These are phyloP conservation scores for Ctenodactylus gundi DNA, from an alignment of 2,113 vertebrate species.

Conservation along the genomic window DNA sequence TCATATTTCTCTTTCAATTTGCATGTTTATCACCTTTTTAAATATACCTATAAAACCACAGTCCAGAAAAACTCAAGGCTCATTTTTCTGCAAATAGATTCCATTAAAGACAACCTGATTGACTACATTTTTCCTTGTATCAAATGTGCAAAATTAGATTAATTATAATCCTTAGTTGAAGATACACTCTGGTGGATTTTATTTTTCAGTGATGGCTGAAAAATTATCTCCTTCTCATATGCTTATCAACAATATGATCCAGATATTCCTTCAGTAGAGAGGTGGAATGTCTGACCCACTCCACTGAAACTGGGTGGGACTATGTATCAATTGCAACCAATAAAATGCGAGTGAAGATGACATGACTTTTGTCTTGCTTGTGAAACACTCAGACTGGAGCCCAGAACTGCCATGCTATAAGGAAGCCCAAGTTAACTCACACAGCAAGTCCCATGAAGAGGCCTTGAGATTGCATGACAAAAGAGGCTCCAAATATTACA, in stretches of 20 bases:
- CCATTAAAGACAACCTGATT: slow-evolving; percentile 4
- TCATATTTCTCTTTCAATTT: slow-evolving; percentile 44
- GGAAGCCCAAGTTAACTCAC: not conserved
- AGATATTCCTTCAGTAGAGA: not conserved
- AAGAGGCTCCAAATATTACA: not conserved
- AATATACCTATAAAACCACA: slow-evolving; percentile 4
- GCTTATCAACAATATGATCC: not conserved
- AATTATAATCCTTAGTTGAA: slow-evolving; percentile 20
- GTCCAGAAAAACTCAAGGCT: not conserved
- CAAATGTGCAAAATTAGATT: not conserved
- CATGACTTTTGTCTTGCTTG: not conserved
- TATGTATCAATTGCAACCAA: not conserved
- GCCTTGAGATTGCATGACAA: not conserved
- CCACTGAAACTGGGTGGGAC: not conserved
- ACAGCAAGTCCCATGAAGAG: not conserved
- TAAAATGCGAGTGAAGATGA: not conserved
- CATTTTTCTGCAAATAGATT: slow-evolving; percentile 24
- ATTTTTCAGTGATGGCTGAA: not conserved
- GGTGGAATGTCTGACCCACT: not conserved
- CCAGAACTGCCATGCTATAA: not conserved
- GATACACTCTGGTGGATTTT: not conserved
- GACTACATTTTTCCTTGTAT: not conserved
- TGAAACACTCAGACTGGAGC: not conserved
- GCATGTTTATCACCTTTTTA: slow-evolving; percentile 26
- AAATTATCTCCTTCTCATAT: not conserved